Evolutionary conservation across 2,797 vertebrate genomes (phyloP).

Genomic region (Gephyroberyx darwinii): DNA sequence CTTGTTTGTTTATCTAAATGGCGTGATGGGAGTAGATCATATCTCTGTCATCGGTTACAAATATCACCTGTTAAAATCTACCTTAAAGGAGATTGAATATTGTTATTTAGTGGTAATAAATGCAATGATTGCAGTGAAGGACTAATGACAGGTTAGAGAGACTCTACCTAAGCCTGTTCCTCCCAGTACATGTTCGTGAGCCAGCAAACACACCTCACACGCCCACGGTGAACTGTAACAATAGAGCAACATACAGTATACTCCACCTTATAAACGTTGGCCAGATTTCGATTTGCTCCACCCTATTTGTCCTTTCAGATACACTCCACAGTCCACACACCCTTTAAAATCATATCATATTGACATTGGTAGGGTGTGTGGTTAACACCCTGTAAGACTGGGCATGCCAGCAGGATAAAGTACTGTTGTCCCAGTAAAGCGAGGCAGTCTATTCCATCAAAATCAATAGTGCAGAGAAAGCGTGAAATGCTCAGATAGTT

Average conservation of each 20-base stretch:
- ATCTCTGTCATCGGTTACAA: constrained; percentile 52
- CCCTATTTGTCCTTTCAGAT: constrained; percentile 61
- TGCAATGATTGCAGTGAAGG: constrained; percentile 59
- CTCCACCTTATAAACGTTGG: constrained; percentile 43
- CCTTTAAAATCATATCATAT: constrained; percentile 29
- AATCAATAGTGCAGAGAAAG: constrained; percentile 15
- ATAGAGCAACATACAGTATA: constrained; percentile 26
- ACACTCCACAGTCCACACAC: constrained; percentile 45
- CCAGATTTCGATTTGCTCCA: constrained; percentile 52
- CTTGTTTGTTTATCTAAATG: constrained; percentile 41
- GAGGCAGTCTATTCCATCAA: background rate
- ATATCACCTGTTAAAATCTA: constrained; percentile 49
- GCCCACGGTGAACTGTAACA: constrained; percentile 54
- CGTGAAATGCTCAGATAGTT: background rate
- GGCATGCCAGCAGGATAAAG: constrained; percentile 34
- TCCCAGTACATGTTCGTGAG: constrained; percentile 66
- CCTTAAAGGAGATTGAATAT: constrained; percentile 49
- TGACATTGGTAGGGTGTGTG: constrained; percentile 45
- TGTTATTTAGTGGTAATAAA: constrained; percentile 62
- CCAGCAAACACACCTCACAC: constrained; percentile 61
- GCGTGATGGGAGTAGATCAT: constrained; percentile 10
- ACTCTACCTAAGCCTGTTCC: constrained; percentile 59
- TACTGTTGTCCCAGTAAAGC: constrained; percentile 45
- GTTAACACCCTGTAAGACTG: constrained; percentile 42
- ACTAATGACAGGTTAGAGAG: constrained; percentile 66